Conservation (phyloP, 2,113 vertebrate species). For the Percina caprodes region DNA sequence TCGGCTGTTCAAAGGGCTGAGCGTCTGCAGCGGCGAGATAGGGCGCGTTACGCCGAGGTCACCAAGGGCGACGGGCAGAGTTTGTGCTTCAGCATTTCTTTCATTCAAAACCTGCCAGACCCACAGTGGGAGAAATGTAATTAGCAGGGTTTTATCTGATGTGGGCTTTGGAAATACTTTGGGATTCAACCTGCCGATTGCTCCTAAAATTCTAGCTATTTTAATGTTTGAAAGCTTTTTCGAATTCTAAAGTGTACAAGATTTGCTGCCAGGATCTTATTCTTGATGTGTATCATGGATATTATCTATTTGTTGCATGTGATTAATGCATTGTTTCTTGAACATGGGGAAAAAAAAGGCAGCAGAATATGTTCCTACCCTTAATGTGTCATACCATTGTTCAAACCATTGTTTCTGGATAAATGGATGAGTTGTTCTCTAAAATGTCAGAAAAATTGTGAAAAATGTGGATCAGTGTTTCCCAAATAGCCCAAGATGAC, state of each 20-base stretch:
- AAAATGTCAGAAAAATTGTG: no score
- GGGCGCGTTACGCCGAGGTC: not conserved
- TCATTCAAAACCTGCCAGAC: slow-evolving; percentile 5
- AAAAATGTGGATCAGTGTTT: no score
- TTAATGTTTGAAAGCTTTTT: not conserved
- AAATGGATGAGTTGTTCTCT: no score
- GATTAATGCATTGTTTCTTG: not conserved
- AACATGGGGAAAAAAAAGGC: not conserved
- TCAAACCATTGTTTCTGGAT: not conserved
- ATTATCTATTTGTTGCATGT: not conserved
- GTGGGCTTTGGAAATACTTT: not conserved
- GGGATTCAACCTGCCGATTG: slow-evolving; percentile 1
- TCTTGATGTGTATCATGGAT: not conserved
- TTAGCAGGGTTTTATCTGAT: slow-evolving; percentile 22
- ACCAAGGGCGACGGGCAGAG: not conserved
- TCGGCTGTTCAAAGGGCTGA: not conserved
- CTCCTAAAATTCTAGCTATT: not conserved
- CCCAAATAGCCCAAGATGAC: no score
- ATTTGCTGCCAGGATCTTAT: not conserved
- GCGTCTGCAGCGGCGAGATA: slow-evolving; percentile 46
- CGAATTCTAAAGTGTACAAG: not conserved
- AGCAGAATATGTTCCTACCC: not conserved
- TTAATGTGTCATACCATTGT: no score
- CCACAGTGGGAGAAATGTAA: slow-evolving; percentile 26
- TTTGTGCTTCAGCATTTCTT: not conserved